phyloP scores from a whole-genome alignment of 2,888 invertebrate genomes.

The Oscheius onirici region DNA sequence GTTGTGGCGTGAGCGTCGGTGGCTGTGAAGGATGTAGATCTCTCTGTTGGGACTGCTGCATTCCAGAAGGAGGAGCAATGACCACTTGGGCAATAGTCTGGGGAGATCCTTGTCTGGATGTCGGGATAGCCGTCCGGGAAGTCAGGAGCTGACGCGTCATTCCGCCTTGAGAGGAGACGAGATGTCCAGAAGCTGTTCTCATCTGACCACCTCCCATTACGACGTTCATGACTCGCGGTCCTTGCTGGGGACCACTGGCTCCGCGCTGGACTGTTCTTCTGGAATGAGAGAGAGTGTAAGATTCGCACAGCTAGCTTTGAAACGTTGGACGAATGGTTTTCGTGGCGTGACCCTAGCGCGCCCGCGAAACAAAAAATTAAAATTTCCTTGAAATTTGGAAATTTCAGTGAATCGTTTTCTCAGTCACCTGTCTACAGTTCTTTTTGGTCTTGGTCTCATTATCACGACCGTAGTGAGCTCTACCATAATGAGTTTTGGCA shows the following conservation, averaged over 20 bases:
- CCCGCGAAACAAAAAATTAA: background rate
- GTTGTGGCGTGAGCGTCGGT: background rate
- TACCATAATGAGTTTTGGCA: too few relatives aligned
- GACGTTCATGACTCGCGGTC: conserved; percentile 25
- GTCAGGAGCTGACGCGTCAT: conserved; percentile 13
- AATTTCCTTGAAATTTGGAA: background rate
- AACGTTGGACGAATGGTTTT: too few relatives aligned
- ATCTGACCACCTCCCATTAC: conserved; percentile 19
- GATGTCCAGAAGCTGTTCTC: background rate
- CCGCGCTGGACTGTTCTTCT: conserved; percentile 7
- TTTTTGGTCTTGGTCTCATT: background rate
- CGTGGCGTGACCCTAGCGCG: too few relatives aligned
- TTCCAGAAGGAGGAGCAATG: conserved; percentile 13
- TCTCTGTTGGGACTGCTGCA: conserved; percentile 8
- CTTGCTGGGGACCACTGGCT: background rate
- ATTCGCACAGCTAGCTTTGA: too few relatives aligned
- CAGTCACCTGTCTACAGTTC: background rate
- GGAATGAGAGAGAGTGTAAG: background rate
- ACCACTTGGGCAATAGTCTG: conserved; percentile 34
- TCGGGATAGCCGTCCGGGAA: background rate
- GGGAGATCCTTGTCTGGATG: conserved; percentile 12
- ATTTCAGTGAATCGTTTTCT: background rate
- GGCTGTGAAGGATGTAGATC: background rate
- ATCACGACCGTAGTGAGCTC: background rate
- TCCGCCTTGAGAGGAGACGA: background rate